A percentile compares a stretch with the other conserved stretches of the same genome.
These are phyloP conservation scores for Nematolebias whitei DNA, from an alignment of 2,113 vertebrate genomes.

Conservation along the genomic window DNA sequence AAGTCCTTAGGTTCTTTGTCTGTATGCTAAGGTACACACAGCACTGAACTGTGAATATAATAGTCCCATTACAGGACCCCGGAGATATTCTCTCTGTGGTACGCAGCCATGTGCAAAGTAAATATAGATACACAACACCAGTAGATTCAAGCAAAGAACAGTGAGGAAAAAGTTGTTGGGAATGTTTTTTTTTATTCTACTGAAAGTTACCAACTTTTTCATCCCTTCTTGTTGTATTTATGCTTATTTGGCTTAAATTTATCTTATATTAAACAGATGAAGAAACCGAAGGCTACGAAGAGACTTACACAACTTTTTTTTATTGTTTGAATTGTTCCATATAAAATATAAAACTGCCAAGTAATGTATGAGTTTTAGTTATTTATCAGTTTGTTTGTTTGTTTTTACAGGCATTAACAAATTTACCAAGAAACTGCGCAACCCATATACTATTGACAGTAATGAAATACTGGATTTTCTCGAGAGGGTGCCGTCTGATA, in stretches of 20 bases:
- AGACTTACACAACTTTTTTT: slow-evolving; percentile 27
- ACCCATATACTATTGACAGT: slow-evolving; percentile 90
- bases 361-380: slow-evolving; percentile 51
- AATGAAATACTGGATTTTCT: slow-evolving; percentile 96
- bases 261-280: slow-evolving; percentile 15
- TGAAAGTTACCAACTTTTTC: not conserved
- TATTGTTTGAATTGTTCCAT: slow-evolving; percentile 9
- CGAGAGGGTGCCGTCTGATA: slow-evolving; percentile 95
- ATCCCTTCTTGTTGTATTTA: not conserved
- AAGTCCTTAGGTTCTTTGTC: slow-evolving; percentile 76
- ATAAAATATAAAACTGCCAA: slow-evolving; percentile 18
- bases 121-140: slow-evolving; percentile 50
- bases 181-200: slow-evolving; percentile 15
- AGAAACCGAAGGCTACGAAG: not conserved
- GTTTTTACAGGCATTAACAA: slow-evolving; percentile 91
- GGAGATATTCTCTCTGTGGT: slow-evolving; percentile 51
- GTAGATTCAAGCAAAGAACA: slow-evolving; percentile 39
- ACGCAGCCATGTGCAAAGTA: slow-evolving; percentile 50
- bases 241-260: slow-evolving; percentile 2
- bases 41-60: slow-evolving; percentile 69
- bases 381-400: slow-evolving; percentile 57
- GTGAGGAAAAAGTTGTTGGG: slow-evolving; percentile 31
- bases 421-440: slow-evolving; percentile 97
- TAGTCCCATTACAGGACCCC: slow-evolving; percentile 67
- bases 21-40: slow-evolving; percentile 64